phyloP scores from a whole-genome alignment of 2,888 invertebrate genomes.

The Notocelia uddmanniana region DNA sequence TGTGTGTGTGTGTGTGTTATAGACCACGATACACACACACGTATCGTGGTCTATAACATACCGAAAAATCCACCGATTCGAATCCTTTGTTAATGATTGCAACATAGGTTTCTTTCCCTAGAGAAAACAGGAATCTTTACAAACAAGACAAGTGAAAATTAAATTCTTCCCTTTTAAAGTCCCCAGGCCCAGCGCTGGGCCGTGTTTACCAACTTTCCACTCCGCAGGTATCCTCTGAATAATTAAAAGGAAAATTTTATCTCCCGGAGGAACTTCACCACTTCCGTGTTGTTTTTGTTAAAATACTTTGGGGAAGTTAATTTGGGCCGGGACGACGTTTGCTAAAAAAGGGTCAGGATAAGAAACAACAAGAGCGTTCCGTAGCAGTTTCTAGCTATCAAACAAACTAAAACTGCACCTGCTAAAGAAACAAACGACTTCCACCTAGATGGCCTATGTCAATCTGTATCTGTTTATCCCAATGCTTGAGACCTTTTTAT shows the following conservation, averaged over 20 bases:
- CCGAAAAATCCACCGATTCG: no score
- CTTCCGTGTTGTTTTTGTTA: slow-evolving; percentile 16
- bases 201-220: slow-evolving; percentile 55
- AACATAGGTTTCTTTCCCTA: not conserved
- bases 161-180: slow-evolving; percentile 1
- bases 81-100: no score
- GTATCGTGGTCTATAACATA: no score
- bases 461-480: no score
- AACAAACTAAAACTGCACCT: no score
- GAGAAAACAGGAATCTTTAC: not conserved
- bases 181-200: slow-evolving; percentile 10
- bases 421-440: no score
- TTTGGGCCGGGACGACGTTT: not conserved
- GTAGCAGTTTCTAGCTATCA: no score
- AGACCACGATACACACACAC: no score
- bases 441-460: no score
- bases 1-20: no score
- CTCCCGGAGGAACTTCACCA: slow-evolving; percentile 8
- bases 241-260: slow-evolving; percentile 52
- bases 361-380: no score
- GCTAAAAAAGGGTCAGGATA: not conserved
- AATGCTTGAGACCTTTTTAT: no score
- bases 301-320: slow-evolving; percentile 21
- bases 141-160: slow-evolving; percentile 11
- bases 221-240: slow-evolving; percentile 57